phyloP scores from a whole-genome alignment of 2,113 vertebrate genomes.

The Tenebrosternarchus preto region DNA sequence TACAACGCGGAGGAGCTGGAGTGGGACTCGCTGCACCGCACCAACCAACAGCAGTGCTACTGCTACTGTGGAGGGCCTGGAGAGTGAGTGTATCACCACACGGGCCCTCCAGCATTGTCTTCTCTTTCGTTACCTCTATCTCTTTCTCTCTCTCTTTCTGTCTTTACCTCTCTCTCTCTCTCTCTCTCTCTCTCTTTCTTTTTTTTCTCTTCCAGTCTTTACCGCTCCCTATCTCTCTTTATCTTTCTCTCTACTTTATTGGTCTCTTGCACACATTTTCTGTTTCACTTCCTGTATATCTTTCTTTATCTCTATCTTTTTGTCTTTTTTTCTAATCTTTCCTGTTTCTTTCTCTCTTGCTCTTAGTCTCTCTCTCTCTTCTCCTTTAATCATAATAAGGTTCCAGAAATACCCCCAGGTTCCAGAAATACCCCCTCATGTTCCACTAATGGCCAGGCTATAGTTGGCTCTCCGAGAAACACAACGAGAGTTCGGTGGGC shows the following conservation, averaged over 20 bases:
- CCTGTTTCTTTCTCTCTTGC: not conserved
- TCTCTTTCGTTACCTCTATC: not conserved
- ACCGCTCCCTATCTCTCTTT: too few species aligned
- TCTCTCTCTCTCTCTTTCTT: not conserved
- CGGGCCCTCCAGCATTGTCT: too few species aligned
- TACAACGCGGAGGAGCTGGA: slow-evolving; percentile 87
- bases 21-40: slow-evolving; percentile 91
- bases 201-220: not conserved
- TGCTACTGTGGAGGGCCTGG: slow-evolving; percentile 94
- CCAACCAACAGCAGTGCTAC: slow-evolving; percentile 95
- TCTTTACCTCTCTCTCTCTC: not conserved
- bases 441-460: slow-evolving; percentile 3
- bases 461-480: not conserved
- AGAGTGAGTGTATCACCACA: slow-evolving; percentile 77
- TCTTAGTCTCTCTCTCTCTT: not conserved
- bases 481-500: not conserved
- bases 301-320: not conserved
- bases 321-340: not conserved
- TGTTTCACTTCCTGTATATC: too few species aligned
- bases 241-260: too few species aligned
- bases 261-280: not conserved
- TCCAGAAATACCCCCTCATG: not conserved
- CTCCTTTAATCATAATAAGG: not conserved
- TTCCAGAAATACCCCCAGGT: slow-evolving; percentile 11
- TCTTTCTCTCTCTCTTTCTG: not conserved